Conservation (phyloP, 2,888 invertebrate genomes). For the Lamproptera curius region DNA sequence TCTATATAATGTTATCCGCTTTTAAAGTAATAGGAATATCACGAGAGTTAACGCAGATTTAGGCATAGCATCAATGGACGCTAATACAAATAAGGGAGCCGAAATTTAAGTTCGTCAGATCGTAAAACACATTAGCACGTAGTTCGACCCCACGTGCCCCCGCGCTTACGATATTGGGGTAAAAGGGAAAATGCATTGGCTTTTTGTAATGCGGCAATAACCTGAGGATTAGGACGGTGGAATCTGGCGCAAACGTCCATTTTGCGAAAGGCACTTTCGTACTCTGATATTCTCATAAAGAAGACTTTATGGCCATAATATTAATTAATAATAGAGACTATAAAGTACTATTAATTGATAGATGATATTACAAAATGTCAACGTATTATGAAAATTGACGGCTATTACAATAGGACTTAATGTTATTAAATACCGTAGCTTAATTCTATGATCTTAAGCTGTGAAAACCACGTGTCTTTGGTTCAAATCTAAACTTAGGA, state of each 20-base stretch:
- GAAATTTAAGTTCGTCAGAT: conserved; percentile 47
- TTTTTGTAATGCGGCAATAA: conserved; percentile 72
- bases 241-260: conserved; percentile 40
- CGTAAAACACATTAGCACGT: conserved; percentile 74
- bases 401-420: too few relatives aligned
- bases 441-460: too few relatives aligned
- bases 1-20: too few relatives aligned
- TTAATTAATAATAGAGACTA: conserved; percentile 24
- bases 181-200: conserved; percentile 66
- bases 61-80: conserved; percentile 16
- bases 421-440: too few relatives aligned
- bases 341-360: too few relatives aligned
- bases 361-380: too few relatives aligned
- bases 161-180: conserved; percentile 47
- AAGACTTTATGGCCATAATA: conserved; percentile 39
- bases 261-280: conserved; percentile 39
- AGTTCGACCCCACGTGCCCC: conserved; percentile 43
- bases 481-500: too few relatives aligned
- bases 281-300: conserved; percentile 43
- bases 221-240: conserved; percentile 52
- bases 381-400: too few relatives aligned
- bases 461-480: too few relatives aligned
- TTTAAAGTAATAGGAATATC: not conserved
- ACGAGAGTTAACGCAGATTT: not conserved
- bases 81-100: conserved; percentile 40